Percentiles rank a stretch among this genome's conserved stretches.
Evolutionary conservation across 2,113 vertebrate species (phyloP).

Genomic region (Leiothrix lutea): DNA sequence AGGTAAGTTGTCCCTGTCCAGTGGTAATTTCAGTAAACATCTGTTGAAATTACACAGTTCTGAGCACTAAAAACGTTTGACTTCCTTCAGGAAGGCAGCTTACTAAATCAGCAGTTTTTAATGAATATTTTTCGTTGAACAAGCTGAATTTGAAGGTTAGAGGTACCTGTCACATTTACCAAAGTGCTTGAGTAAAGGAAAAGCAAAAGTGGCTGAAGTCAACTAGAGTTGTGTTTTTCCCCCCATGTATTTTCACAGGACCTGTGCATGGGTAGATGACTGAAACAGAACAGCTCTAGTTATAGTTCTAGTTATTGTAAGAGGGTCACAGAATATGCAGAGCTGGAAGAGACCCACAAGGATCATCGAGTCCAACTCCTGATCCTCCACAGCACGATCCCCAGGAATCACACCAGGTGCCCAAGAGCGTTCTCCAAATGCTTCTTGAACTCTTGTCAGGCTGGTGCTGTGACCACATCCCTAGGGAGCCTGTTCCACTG

Average conservation of each 20-base stretch:
- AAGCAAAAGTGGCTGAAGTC: not conserved
- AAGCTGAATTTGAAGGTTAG: not conserved
- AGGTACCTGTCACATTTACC: not conserved
- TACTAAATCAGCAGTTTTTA: not conserved
- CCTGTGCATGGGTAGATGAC: not conserved
- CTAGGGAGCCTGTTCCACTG: not conserved
- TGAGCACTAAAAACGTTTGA: not conserved
- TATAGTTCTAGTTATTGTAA: not conserved
- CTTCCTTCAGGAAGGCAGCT: not conserved
- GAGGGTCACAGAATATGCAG: not conserved
- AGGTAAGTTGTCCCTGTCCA: not conserved
- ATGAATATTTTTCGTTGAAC: not conserved
- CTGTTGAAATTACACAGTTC: not conserved
- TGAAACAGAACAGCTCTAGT: not conserved
- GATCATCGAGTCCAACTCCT: not conserved
- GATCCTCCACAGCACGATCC: not conserved
- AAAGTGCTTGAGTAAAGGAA: not conserved
- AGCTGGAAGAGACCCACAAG: not conserved
- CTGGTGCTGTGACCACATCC: not conserved
- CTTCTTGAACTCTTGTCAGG: not conserved
- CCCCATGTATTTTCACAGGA: not conserved
- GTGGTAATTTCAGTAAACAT: not conserved
- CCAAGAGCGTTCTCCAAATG: rapidly evolving
- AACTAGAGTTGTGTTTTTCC: not conserved
- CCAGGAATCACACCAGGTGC: not conserved